Conservation (phyloP, 30 jellyfish, hydroid and myxozoan genomes). For the Clytia hemisphaerica region DNA sequence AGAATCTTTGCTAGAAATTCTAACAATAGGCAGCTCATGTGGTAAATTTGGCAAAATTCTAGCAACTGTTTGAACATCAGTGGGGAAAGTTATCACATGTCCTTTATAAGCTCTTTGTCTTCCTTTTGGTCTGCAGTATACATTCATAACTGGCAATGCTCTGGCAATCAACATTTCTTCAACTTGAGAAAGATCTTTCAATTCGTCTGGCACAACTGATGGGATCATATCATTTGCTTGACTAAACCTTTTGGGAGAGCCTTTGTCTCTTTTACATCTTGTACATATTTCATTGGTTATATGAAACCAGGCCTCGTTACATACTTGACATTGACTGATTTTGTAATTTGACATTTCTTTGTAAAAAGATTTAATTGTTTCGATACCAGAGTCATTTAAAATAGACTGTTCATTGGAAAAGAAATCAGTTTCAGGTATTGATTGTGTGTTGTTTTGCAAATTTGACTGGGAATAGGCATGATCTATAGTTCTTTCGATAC, state of each 20-base stretch:
- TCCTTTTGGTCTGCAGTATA: slow-evolving; percentile 20
- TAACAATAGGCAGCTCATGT: slow-evolving; percentile 23
- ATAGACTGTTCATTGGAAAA: no score
- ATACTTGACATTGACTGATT: slow-evolving; percentile 22
- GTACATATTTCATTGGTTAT: slow-evolving; percentile 6
- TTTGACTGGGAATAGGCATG: no score
- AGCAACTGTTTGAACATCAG: slow-evolving; percentile 16
- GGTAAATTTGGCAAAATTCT: slow-evolving; percentile 28
- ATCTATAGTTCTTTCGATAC: no score
- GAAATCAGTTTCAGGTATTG: no score
- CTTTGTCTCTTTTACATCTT: slow-evolving; percentile 21
- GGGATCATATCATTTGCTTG: slow-evolving; percentile 34
- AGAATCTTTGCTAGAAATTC: background rate
- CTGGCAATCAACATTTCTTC: slow-evolving; percentile 28
- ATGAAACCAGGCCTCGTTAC: slow-evolving; percentile 31
- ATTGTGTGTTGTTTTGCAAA: no score
- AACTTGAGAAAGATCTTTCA: no score
- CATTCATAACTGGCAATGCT: no score
- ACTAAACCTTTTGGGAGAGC: slow-evolving; percentile 18
- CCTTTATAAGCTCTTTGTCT: slow-evolving; percentile 29
- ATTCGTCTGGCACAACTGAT: slow-evolving; percentile 25
- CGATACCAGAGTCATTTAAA: no score
- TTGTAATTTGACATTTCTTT: background rate
- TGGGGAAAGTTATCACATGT: slow-evolving; percentile 30
- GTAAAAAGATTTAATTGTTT: no score